Base-by-base conservation (phyloP, 1,140 invertebrate species). In the Drosophila bifasciata region DNA sequence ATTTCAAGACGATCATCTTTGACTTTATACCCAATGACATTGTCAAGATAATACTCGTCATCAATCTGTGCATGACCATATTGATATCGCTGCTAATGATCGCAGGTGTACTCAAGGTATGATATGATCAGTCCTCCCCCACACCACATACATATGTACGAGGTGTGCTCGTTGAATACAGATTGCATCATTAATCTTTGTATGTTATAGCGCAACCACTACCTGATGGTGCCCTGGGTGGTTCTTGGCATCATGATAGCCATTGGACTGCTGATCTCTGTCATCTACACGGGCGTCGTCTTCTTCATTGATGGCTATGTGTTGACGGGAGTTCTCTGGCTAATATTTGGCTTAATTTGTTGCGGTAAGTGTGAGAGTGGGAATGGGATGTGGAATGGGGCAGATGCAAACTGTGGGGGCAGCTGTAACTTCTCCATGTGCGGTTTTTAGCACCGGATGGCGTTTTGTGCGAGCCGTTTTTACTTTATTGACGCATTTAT, bases 201-300 rank as follows among this genome's bases (percentile, higher is more conserved):
- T 39, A 28, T 56, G 62, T 93, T 93, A 5, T 91, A 97, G 96
- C 93, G 94, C 85, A 95, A 96, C 75, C 95, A 95, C 63, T 96
- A 94, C 91, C 91, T 96, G 68, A 96, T 97, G 96, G 92, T 96
- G 17, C 96, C 96, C 25, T 97, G 95, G 95, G 95, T 97, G 13
- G 93, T 96, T 21, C 91, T 96, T 19, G 95, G 95, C 0, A 94
- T 96, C 32, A 95, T 96, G 93, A 92, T 96, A 28, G 94, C 94
- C 0, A 93, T 96, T 57, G 95, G 94, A 5, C 84, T 96, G 44
- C 90, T 96, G 17, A 94, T 96, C 58, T 96, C 95, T 56, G 93
- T 96, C 17, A 93, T 96, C 32, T 96, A 96, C 77, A 96, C 95
- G 1, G 93, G 94, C 11, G 94, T 96, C 57, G 93, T 94, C 25